These are phyloP conservation scores for Nysson spinosus DNA, from an alignment of 2,888 invertebrate species.

Conservation along the genomic window DNA sequence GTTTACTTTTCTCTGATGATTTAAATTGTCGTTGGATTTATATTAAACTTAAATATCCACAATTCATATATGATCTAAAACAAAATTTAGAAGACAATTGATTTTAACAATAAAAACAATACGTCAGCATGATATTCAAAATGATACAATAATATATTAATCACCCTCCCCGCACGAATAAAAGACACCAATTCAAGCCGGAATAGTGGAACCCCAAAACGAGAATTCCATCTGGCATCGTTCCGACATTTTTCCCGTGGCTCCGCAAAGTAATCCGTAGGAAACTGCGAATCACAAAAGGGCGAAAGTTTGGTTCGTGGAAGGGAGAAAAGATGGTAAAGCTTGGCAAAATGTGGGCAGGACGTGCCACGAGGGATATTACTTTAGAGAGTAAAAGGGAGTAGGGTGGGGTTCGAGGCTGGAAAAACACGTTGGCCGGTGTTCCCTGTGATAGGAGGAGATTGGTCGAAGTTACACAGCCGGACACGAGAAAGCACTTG, in stretches of 20 bases:
- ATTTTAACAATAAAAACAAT: too few relatives aligned
- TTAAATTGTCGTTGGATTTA: too few relatives aligned
- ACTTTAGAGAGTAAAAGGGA: conserved; percentile 21
- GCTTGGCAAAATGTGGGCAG: conserved; percentile 47
- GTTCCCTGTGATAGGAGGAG: conserved; percentile 54
- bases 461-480: conserved; percentile 65
- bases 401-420: conserved; percentile 7
- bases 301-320: conserved; percentile 5
- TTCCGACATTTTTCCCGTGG: not conserved
- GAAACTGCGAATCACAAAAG: conserved; percentile 5
- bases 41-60: too few relatives aligned
- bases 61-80: too few relatives aligned
- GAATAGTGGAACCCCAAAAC: too few relatives aligned
- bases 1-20: too few relatives aligned
- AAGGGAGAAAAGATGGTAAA: conserved; percentile 15
- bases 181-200: too few relatives aligned
- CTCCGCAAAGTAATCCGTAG: not conserved
- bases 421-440: conserved; percentile 42
- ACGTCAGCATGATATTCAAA: too few relatives aligned
- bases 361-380: conserved; percentile 54
- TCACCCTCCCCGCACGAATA: too few relatives aligned
- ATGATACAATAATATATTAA: too few relatives aligned
- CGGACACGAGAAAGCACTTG: conserved; percentile 76
- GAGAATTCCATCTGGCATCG: too few relatives aligned
- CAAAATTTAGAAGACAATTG: too few relatives aligned